Evolutionary conservation across 2,113 vertebrate species (phyloP).

Genomic region (Oxyruncus cristatus): DNA sequence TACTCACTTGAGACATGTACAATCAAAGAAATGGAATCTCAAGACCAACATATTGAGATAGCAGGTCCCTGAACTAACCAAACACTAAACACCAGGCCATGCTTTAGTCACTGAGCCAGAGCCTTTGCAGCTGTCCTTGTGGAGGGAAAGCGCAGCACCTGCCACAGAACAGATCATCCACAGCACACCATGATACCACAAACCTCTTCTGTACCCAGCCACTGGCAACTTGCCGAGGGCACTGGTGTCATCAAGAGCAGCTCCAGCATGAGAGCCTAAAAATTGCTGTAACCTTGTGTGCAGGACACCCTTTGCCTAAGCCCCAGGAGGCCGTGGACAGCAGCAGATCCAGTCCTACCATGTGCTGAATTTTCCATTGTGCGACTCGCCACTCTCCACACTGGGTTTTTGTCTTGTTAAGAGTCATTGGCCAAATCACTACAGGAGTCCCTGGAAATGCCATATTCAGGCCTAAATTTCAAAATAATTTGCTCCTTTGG

Average conservation of each 20-base stretch:
- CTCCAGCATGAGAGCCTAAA: neutral
- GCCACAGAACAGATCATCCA: neutral
- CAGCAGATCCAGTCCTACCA: neutral
- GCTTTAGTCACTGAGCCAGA: neutral
- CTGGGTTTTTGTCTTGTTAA: neutral
- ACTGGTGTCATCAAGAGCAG: neutral
- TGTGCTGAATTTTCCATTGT: neutral
- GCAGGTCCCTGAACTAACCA: neutral
- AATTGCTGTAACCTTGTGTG: neutral
- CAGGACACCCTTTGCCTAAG: neutral
- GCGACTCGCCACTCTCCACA: too few species aligned
- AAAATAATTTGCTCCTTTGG: neutral
- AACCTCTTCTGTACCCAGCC: neutral
- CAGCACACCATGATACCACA: neutral
- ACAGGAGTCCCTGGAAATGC: neutral
- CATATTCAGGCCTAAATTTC: neutral
- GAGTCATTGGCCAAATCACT: neutral
- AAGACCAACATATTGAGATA: neutral
- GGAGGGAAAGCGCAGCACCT: neutral
- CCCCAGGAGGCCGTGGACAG: neutral
- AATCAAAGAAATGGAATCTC: neutral
- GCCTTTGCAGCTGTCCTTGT: neutral
- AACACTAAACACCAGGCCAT: neutral
- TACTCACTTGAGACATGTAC: neutral
- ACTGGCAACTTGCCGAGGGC: neutral